Evolutionary conservation across 2,888 invertebrate genomes (phyloP).

Genomic region (Drosophila neotestacea): DNA sequence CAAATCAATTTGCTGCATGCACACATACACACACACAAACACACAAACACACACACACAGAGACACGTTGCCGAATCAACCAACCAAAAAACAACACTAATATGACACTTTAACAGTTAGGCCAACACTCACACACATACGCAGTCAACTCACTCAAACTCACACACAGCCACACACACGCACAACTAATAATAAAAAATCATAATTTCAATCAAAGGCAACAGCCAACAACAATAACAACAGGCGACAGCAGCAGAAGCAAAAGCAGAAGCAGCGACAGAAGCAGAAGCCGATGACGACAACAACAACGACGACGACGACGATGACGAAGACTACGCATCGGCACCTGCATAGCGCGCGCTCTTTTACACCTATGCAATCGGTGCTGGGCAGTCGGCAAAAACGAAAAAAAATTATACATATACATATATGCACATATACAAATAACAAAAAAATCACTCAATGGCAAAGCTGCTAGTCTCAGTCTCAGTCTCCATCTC

Average conservation of each 20-base stretch:
- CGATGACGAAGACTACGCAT: slow-evolving; percentile 60
- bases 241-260: slow-evolving; percentile 45
- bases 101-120: slow-evolving; percentile 81
- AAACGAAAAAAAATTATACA: slow-evolving; percentile 15
- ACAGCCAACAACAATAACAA: slow-evolving; percentile 12
- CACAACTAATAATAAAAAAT: slow-evolving; percentile 70
- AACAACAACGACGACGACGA: slow-evolving; percentile 39
- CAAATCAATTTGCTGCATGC: slow-evolving; percentile 75
- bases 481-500: slow-evolving; percentile 18
- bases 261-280: slow-evolving; percentile 30
- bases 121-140: slow-evolving; percentile 55
- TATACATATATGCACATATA: slow-evolving; percentile 2
- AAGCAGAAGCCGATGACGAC: slow-evolving; percentile 32
- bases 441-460: slow-evolving; percentile 45
- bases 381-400: slow-evolving; percentile 47
- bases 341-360: slow-evolving; percentile 78
- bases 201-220: slow-evolving; percentile 77
- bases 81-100: slow-evolving; percentile 79
- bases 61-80: slow-evolving; percentile 57
- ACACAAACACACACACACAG: slow-evolving; percentile 15
- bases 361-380: slow-evolving; percentile 76
- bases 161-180: slow-evolving; percentile 36
- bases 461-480: slow-evolving; percentile 52
- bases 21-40: slow-evolving; percentile 35
- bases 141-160: slow-evolving; percentile 55